phyloP scores from a whole-genome alignment of 2,888 invertebrate species.

The Rhabditoides inermis region DNA sequence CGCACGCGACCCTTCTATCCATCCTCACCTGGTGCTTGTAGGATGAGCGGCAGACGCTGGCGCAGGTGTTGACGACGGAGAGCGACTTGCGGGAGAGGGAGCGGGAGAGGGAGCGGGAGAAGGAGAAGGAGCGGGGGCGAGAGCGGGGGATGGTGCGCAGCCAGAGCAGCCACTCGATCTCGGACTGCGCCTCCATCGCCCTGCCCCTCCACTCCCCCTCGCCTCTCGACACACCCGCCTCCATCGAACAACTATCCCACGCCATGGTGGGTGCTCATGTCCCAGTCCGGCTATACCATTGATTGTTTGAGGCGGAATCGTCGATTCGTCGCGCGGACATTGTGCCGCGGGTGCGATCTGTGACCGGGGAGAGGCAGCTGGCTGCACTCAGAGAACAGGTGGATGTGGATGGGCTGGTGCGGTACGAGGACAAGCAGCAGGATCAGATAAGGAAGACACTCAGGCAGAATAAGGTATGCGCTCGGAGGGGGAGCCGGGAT shows the following conservation, averaged over 20 bases:
- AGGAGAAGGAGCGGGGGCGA: not conserved
- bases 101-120: not conserved
- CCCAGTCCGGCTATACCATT: too few species aligned
- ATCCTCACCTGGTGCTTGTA: too few species aligned
- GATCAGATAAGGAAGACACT: conserved; percentile 12
- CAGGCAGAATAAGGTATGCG: not conserved
- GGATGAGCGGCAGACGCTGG: not conserved
- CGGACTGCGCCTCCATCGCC: not conserved
- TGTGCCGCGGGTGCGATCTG: not conserved
- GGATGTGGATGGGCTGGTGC: conserved; percentile 23
- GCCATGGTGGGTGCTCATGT: too few species aligned
- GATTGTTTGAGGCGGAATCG: not conserved
- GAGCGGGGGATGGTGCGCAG: not conserved
- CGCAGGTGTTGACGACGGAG: not conserved
- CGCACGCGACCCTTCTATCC: too few species aligned
- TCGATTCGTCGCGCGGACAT: conserved; percentile 1
- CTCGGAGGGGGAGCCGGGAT: not conserved
- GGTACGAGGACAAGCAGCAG: conserved; percentile 19
- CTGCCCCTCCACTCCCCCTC: too few species aligned
- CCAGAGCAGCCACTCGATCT: not conserved
- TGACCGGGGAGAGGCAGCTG: not conserved
- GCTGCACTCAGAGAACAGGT: conserved; percentile 9
- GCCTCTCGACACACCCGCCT: too few species aligned
- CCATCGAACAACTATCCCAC: too few species aligned
- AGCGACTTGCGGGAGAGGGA: not conserved